Evolutionary conservation across 2,797 vertebrate species (phyloP).

Genomic region (Sitta carolinensis): DNA sequence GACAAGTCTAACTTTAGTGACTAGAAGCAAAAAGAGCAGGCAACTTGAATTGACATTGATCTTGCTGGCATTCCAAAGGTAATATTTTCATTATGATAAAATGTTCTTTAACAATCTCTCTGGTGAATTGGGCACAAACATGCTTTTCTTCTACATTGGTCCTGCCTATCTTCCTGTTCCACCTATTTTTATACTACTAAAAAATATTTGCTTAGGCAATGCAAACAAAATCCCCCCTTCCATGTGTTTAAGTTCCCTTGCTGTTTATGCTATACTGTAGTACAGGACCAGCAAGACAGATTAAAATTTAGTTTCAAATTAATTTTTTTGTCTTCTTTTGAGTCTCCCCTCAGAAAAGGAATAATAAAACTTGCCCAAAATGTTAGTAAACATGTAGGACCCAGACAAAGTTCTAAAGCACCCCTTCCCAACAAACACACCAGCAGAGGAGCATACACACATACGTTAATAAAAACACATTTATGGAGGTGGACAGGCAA

Average conservation of each 20-base stretch:
- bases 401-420: not conserved
- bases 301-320: not conserved
- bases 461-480: not conserved
- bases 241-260: conserved; percentile 31
- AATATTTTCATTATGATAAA: conserved; percentile 63
- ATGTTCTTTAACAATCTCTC: conserved; percentile 55
- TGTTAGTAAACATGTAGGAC: not conserved
- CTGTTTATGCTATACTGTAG: not conserved
- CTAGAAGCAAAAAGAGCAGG: conserved; percentile 2
- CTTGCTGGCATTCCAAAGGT: conserved; percentile 23
- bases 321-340: not conserved
- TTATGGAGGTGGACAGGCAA: not conserved
- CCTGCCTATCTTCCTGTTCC: conserved; percentile 51
- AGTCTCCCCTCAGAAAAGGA: not conserved
- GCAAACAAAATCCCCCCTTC: conserved; percentile 48
- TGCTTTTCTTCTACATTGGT: conserved; percentile 42
- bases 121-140: not conserved
- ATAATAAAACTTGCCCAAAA: not conserved
- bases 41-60: not conserved
- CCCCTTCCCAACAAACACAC: not conserved
- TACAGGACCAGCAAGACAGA: not conserved
- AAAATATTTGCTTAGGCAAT: conserved; percentile 56
- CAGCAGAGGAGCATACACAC: not conserved
- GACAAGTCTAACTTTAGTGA: not conserved
- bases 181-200: conserved; percentile 64